Percentiles rank a stretch among this genome's conserved stretches.
phyloP scores from a whole-genome alignment of 2,888 invertebrate species.

The Erebia ligea region DNA sequence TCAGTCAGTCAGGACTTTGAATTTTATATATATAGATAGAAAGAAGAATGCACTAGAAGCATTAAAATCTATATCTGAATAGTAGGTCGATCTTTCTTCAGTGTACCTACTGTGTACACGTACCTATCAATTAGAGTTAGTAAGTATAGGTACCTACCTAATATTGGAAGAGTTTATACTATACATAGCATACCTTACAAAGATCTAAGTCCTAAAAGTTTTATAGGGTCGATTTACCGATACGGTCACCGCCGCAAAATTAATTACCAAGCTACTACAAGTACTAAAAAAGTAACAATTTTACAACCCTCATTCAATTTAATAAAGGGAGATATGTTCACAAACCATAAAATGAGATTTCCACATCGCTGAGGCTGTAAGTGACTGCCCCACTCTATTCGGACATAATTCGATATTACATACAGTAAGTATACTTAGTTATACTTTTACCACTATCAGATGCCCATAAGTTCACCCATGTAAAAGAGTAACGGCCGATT shows the following conservation, averaged over 20 bases:
- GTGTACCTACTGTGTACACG: too few relatives aligned
- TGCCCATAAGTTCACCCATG: background rate
- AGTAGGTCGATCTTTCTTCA: too few relatives aligned
- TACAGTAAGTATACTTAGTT: background rate
- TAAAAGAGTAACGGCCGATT: background rate
- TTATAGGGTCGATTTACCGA: too few relatives aligned
- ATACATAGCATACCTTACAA: too few relatives aligned
- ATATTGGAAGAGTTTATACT: too few relatives aligned
- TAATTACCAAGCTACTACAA: conserved; percentile 9
- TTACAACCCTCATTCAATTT: conserved; percentile 46
- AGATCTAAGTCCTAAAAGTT: too few relatives aligned
- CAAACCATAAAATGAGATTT: conserved; percentile 67
- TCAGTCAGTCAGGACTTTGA: too few relatives aligned
- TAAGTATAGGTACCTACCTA: too few relatives aligned
- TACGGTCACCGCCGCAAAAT: background rate
- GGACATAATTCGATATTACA: conserved; percentile 31
- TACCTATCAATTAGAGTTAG: too few relatives aligned
- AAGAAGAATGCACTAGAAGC: too few relatives aligned
- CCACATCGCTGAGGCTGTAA: conserved; percentile 39
- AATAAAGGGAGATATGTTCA: conserved; percentile 58
- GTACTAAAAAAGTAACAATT: conserved; percentile 29
- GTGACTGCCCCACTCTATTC: conserved; percentile 40
- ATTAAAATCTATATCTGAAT: too few relatives aligned
- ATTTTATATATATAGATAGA: too few relatives aligned
- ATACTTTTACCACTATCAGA: conserved; percentile 3